These are phyloP conservation scores for Caenorhabditis becei DNA, from an alignment of 2,888 invertebrate genomes.

Conservation along the genomic window DNA sequence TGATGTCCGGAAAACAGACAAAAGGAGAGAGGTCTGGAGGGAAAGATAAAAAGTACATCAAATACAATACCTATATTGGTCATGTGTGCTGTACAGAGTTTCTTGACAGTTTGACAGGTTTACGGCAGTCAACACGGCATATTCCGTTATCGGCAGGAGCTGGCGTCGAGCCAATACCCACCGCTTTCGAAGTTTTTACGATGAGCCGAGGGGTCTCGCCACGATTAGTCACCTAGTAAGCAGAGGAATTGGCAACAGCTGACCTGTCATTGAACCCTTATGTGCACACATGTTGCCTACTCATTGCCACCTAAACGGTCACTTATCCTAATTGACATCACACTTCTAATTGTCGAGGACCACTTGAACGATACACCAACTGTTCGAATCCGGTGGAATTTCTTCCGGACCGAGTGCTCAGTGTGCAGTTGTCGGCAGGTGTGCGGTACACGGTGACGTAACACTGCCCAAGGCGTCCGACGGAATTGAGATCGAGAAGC, in stretches of 20 bases:
- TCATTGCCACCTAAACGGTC: slow-evolving; percentile 53
- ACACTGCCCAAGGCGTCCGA: slow-evolving; percentile 36
- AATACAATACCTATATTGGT: slow-evolving; percentile 36
- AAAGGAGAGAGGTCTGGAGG: background rate
- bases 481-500: slow-evolving; percentile 39
- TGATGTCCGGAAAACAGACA: slow-evolving; percentile 5
- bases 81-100: slow-evolving; percentile 41
- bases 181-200: slow-evolving; percentile 37
- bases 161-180: slow-evolving; percentile 53
- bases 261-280: slow-evolving; percentile 31
- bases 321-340: slow-evolving; percentile 59
- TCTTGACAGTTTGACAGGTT: slow-evolving; percentile 60
- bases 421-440: slow-evolving; percentile 59
- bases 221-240: background rate
- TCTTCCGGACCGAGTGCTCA: slow-evolving; percentile 10
- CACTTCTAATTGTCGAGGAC: slow-evolving; percentile 12
- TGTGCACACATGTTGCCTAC: slow-evolving; percentile 46
- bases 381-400: slow-evolving; percentile 25
- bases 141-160: slow-evolving; percentile 35
- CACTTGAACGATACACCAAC: slow-evolving; percentile 51
- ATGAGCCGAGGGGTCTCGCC: slow-evolving; percentile 26
- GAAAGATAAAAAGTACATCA: slow-evolving; percentile 50
- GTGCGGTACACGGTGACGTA: slow-evolving; percentile 51
- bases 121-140: slow-evolving; percentile 47
- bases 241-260: slow-evolving; percentile 28